Evolutionary conservation across 2,888 invertebrate species (phyloP).

Genomic region (Spodoptera littoralis): DNA sequence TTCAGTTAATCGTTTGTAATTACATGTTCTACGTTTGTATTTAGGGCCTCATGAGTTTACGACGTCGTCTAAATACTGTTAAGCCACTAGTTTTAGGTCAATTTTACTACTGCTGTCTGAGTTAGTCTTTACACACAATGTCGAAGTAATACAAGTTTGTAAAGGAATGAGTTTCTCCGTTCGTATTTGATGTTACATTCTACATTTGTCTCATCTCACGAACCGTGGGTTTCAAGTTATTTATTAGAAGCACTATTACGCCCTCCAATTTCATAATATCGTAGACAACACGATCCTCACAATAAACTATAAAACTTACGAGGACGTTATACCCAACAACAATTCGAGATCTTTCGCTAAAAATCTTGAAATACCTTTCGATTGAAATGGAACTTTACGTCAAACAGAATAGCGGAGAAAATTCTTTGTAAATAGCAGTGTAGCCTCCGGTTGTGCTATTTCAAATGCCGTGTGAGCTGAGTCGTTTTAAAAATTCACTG

Average conservation of each 20-base stretch:
- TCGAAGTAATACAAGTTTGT: slow-evolving; percentile 25
- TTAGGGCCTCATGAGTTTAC: slow-evolving; percentile 34
- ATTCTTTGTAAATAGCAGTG: slow-evolving; percentile 21
- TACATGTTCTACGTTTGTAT: slow-evolving; percentile 15
- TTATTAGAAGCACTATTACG: slow-evolving; percentile 8
- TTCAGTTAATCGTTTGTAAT: slow-evolving; percentile 41
- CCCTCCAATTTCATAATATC: slow-evolving; percentile 10
- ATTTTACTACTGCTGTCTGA: slow-evolving; percentile 19
- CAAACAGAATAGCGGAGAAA: slow-evolving; percentile 24
- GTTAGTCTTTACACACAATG: slow-evolving; percentile 11
- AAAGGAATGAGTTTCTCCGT: background rate
- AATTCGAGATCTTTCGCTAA: slow-evolving; percentile 44
- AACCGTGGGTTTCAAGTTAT: slow-evolving; percentile 6
- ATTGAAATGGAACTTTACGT: slow-evolving; percentile 22
- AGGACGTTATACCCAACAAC: slow-evolving; percentile 32
- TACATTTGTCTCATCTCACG: background rate
- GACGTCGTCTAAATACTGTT: slow-evolving; percentile 7
- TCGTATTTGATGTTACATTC: background rate
- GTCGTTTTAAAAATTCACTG: slow-evolving; percentile 54
- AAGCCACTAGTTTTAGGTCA: slow-evolving; percentile 15
- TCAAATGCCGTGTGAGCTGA: slow-evolving; percentile 44
- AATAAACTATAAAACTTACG: slow-evolving; percentile 39
- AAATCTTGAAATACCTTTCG: slow-evolving; percentile 33
- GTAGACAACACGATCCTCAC: slow-evolving; percentile 21
- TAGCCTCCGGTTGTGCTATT: slow-evolving; percentile 35